Evolutionary conservation across 2,113 vertebrate species (phyloP).

Genomic region (Cyprinodon brontotheroides): DNA sequence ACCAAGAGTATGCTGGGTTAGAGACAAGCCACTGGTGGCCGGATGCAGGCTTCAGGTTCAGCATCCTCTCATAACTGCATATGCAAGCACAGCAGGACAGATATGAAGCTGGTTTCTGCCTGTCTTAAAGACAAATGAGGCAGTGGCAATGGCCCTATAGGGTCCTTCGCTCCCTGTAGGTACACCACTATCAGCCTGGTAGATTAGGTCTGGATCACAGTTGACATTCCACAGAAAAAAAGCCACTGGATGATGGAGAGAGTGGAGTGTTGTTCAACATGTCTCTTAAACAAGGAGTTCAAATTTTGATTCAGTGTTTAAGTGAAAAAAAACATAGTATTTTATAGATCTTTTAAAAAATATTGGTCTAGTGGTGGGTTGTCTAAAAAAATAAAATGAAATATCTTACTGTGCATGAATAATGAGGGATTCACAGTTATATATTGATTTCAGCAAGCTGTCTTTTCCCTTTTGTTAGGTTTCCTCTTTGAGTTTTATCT

Average conservation of each 20-base stretch:
- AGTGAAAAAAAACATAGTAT: too few species aligned
- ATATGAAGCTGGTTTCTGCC: constrained; percentile 30
- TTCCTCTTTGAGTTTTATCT: neutral
- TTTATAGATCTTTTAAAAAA: neutral
- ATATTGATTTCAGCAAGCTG: neutral
- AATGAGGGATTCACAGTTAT: neutral
- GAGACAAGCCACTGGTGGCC: constrained; percentile 36
- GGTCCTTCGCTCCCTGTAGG: constrained; percentile 59
- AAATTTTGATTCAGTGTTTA: constrained; percentile 1
- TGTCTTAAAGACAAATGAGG: constrained; percentile 74
- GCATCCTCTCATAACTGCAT: constrained; percentile 34
- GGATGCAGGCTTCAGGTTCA: constrained; percentile 50
- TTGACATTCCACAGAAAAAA: constrained; percentile 61
- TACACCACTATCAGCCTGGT: constrained; percentile 67
- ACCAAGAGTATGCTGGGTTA: constrained; percentile 5
- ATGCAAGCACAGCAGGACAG: constrained; percentile 38
- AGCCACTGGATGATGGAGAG: constrained; percentile 35
- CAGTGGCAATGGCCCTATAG: constrained; percentile 44
- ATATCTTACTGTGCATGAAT: neutral
- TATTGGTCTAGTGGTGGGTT: neutral
- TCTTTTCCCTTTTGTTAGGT: neutral
- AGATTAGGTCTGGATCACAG: constrained; percentile 76
- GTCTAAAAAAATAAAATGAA: neutral
- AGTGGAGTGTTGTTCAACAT: constrained; percentile 7
- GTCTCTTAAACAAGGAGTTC: constrained; percentile 16